Base-by-base conservation (phyloP, 1,140 invertebrate species). In the Pseudomyrmex concolor region DNA sequence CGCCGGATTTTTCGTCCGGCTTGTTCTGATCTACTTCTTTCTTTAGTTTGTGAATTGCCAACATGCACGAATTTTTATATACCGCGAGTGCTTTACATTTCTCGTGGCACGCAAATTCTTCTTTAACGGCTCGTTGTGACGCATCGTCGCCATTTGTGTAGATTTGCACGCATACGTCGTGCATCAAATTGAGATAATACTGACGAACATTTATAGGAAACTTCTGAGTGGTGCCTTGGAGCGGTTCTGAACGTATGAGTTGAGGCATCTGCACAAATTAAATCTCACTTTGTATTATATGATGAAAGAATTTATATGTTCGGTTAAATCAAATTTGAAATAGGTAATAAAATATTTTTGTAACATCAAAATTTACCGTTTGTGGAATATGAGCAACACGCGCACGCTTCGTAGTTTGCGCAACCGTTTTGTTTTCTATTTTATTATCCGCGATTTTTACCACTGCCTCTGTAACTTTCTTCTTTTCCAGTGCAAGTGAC, bases 111-210 rank as follows among this genome's bases (percentile, higher is more conserved):
- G 95, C 93, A 74, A 96, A 94, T 93, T 98, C 98, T 94, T 98
- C 97, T 82, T 96, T 95, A 86, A 96, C 94, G 1, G 96, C 95
- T 85, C 95, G 90, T 50, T 94, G 91, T 4, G 88, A 91, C 13
- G 97, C 97, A 91, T 98, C 96, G 55, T 96, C 94, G 83, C 96
- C 93, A 68, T 93, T 94, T 0, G 95, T 93, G 90, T 97, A 97
- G 83, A 98, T 96, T 92, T 98, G 97, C 9, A 97, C 93, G 92
- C 97, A 98, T 91, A 98, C 96, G 91, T 98, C 97, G 64, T 98
- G 97, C 95, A 99, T 97, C 91, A 97, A 94, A 91, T 98, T 97
- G 63, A 98, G 95, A 93, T 97, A 98, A 89, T 96, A 95, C 87
- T 98, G 97, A 74, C 98, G 95, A 68, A 98, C 96, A 87, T 97